Percentiles rank a stretch among this genome's conserved stretches.
These are phyloP conservation scores for Nephila pilipes DNA, from an alignment of 1,140 invertebrate species.

Conservation along the genomic window DNA sequence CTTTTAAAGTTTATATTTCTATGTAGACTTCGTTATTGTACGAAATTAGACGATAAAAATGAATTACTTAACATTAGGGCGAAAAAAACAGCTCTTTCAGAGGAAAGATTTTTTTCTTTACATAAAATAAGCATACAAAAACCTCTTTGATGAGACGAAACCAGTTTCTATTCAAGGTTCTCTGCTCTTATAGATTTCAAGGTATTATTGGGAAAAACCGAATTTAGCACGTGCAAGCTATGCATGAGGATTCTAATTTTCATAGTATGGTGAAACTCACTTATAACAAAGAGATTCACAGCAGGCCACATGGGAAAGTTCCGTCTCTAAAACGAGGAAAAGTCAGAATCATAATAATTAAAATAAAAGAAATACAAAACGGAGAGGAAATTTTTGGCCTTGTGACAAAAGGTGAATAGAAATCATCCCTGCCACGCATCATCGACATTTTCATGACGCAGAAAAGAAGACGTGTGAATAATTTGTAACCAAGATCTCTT, in stretches of 20 bases:
- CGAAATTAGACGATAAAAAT: no score
- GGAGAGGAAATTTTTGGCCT: background rate
- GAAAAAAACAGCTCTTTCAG: no score
- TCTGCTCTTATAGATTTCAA: no score
- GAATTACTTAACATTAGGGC: no score
- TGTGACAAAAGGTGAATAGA: background rate
- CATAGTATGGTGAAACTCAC: background rate
- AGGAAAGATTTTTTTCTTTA: no score
- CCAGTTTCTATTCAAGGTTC: no score
- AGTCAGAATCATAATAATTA: conserved; percentile 20
- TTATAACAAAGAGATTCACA: background rate
- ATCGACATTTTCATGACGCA: background rate
- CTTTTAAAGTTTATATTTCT: no score
- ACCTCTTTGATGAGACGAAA: no score
- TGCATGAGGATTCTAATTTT: background rate
- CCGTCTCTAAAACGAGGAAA: background rate
- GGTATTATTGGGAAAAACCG: no score
- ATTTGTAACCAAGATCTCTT: no score
- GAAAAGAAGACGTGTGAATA: background rate
- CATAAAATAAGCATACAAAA: no score
- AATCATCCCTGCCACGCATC: background rate
- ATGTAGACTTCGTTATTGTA: no score
- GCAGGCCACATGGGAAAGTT: background rate
- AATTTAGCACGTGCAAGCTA: background rate
- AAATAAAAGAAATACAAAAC: background rate